phyloP scores from a whole-genome alignment of 2,113 vertebrate species.

The Laterallus jamaicensis region DNA sequence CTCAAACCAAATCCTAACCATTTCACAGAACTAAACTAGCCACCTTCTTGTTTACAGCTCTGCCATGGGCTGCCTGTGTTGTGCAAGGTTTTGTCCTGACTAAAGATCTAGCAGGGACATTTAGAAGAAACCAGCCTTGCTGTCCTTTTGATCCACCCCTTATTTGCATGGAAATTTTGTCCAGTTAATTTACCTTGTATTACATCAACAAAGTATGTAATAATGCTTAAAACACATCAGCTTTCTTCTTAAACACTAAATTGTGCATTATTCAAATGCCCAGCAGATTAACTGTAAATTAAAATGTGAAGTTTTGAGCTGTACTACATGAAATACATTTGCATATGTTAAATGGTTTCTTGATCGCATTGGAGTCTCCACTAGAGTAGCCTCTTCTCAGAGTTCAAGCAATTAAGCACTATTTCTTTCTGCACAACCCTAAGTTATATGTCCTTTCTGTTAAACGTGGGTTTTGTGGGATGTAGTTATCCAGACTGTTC shows the following conservation, averaged over 20 bases:
- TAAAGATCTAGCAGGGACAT: not conserved
- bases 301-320: not conserved
- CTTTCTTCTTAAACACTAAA: not conserved
- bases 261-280: not conserved
- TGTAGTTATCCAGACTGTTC: conserved; percentile 10
- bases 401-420: conserved; percentile 13
- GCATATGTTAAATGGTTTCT: conserved; percentile 3
- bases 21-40: not conserved
- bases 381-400: not conserved
- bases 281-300: not conserved
- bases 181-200: not conserved
- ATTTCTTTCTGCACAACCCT: not conserved
- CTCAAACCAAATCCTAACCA: not conserved
- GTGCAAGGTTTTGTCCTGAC: not conserved
- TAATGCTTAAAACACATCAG: not conserved
- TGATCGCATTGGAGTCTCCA: not conserved
- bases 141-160: not conserved
- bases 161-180: not conserved
- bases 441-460: not conserved
- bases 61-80: not conserved
- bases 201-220: not conserved
- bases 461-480: not conserved
- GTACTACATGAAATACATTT: not conserved
- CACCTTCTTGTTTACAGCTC: not conserved
- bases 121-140: not conserved